phyloP scores from a whole-genome alignment of 2,797 vertebrate species.

The Perodicticus potto region DNA sequence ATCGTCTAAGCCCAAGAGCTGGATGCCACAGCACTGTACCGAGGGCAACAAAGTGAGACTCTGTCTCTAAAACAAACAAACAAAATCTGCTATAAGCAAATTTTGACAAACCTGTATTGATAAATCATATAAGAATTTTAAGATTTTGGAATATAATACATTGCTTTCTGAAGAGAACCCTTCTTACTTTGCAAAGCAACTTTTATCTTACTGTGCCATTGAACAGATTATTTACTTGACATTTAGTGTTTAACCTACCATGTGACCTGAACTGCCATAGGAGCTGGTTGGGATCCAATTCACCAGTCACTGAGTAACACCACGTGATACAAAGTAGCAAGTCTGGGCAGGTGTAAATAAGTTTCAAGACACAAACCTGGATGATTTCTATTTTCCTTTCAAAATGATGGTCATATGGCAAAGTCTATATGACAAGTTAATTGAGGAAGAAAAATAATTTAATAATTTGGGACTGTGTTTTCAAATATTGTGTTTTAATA shows the following conservation, averaged over 20 bases:
- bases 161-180: background rate
- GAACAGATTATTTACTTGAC: background rate
- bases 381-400: background rate
- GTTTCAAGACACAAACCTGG: background rate
- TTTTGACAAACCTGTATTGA: background rate
- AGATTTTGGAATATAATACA: background rate
- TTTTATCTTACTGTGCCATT: background rate
- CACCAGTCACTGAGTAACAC: too few species aligned
- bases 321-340: background rate
- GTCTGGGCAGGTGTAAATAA: background rate
- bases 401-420: background rate
- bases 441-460: background rate
- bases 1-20: too few species aligned
- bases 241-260: background rate
- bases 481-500: background rate
- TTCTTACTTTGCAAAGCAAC: background rate
- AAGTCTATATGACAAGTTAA: background rate
- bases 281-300: background rate
- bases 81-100: background rate
- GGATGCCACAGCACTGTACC: too few species aligned
- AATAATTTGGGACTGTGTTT: background rate
- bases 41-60: too few species aligned
- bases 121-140: background rate
- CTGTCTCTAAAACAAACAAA: too few species aligned
- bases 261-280: background rate